A percentile compares a stretch with the other conserved stretches of the same genome.
These are phyloP conservation scores for Argentina silus DNA, from an alignment of 2,797 vertebrate species.

Conservation along the genomic window DNA sequence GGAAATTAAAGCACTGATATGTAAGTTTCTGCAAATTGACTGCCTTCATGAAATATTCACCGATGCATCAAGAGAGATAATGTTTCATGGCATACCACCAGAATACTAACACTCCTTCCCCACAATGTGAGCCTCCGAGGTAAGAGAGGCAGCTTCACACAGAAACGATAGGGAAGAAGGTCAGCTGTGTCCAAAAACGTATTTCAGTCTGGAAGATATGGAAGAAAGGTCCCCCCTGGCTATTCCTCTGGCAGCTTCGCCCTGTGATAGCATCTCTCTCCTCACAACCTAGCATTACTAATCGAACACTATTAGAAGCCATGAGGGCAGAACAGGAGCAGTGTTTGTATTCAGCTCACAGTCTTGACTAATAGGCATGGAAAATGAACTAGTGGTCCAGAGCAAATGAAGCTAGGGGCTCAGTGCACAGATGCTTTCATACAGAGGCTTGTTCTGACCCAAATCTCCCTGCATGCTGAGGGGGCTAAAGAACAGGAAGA, in stretches of 20 bases:
- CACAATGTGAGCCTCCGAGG: conserved; percentile 29
- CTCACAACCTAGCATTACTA: conserved; percentile 19
- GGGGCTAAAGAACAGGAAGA: conserved; percentile 19
- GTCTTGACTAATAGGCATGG: conserved; percentile 18
- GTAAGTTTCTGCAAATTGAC: conserved; percentile 63
- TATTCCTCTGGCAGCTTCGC: conserved; percentile 20
- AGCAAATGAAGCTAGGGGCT: not conserved
- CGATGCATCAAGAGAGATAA: conserved; percentile 46
- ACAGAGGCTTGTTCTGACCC: not conserved
- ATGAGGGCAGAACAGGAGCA: conserved; percentile 13
- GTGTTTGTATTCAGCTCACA: conserved; percentile 19
- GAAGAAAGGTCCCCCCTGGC: not conserved
- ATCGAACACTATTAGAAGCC: conserved; percentile 44
- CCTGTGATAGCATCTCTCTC: conserved; percentile 22
- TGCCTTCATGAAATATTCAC: conserved; percentile 77
- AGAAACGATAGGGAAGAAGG: conserved; percentile 39
- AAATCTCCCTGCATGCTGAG: not conserved
- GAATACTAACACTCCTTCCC: conserved; percentile 57
- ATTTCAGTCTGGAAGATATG: conserved; percentile 1
- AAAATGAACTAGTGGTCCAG: conserved; percentile 11
- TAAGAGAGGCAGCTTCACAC: conserved; percentile 31
- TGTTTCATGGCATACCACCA: conserved; percentile 39
- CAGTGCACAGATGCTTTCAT: not conserved
- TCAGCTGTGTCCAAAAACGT: not conserved
- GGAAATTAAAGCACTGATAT: conserved; percentile 67